These are phyloP conservation scores for Falco berigora DNA, from an alignment of 2,797 vertebrate genomes.

Conservation along the genomic window DNA sequence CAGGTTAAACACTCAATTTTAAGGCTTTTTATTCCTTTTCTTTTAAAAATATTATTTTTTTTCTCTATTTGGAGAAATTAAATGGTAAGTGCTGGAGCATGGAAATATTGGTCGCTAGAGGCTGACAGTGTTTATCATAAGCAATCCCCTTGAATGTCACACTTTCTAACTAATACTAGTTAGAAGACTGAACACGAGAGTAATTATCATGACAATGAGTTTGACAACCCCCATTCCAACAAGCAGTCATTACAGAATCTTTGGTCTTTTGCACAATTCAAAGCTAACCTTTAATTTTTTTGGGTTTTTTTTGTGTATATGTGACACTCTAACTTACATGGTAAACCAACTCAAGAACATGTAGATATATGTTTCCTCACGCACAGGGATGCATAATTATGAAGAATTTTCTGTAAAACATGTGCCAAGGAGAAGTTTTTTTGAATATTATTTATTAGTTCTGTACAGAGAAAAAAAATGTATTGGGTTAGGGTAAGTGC, in stretches of 20 bases:
- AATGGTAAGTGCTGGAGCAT: background rate
- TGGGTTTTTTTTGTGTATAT: background rate
- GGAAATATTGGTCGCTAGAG: background rate
- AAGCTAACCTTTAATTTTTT: background rate
- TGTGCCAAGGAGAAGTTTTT: background rate
- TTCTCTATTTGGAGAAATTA: background rate
- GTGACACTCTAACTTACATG: background rate
- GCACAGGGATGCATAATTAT: background rate
- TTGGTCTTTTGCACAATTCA: background rate
- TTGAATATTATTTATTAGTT: background rate
- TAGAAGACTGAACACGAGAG: background rate
- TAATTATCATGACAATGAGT: background rate
- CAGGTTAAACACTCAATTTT: background rate
- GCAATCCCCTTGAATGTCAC: background rate
- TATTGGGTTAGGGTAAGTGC: background rate
- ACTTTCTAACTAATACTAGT: background rate
- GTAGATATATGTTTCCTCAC: background rate
- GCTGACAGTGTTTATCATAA: background rate
- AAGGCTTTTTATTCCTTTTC: background rate
- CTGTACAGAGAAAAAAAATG: background rate
- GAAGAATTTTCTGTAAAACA: background rate
- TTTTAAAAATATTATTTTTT: background rate
- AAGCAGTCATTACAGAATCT: background rate
- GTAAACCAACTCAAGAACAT: background rate
- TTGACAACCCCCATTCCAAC: background rate